Conservation (phyloP, 2,888 invertebrate species). For the Lithophane leautieri region DNA sequence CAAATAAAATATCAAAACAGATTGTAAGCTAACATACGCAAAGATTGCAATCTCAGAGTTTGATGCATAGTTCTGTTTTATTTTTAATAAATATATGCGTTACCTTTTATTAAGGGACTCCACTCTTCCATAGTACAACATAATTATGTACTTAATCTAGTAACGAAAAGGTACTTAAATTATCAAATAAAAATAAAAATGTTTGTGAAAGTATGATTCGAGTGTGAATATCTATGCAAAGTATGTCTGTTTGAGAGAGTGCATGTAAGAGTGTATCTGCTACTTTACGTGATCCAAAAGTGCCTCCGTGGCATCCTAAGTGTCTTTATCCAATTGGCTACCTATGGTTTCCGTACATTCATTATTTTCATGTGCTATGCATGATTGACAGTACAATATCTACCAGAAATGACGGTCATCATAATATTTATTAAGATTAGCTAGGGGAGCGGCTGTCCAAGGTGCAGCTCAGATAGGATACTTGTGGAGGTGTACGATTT, state of each 20-base stretch:
- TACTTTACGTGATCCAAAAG: neutral
- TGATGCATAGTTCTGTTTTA: neutral
- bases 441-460: slow-evolving; percentile 14
- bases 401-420: neutral
- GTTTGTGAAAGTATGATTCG: neutral
- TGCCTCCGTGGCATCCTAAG: neutral
- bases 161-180: neutral
- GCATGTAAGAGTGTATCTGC: neutral
- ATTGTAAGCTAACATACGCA: neutral
- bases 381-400: neutral
- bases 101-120: neutral
- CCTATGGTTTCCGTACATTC: neutral
- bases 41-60: no score
- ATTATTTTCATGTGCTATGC: neutral
- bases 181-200: neutral
- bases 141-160: neutral
- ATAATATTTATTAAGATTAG: neutral
- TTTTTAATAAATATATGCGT: neutral
- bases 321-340: neutral
- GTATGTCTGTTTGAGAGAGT: neutral
- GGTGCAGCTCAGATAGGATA: slow-evolving; percentile 13
- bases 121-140: neutral
- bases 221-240: neutral
- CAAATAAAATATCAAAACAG: neutral
- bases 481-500: neutral